Conservation (phyloP, 2,113 vertebrate genomes). For the Tenebrosternarchus preto region DNA sequence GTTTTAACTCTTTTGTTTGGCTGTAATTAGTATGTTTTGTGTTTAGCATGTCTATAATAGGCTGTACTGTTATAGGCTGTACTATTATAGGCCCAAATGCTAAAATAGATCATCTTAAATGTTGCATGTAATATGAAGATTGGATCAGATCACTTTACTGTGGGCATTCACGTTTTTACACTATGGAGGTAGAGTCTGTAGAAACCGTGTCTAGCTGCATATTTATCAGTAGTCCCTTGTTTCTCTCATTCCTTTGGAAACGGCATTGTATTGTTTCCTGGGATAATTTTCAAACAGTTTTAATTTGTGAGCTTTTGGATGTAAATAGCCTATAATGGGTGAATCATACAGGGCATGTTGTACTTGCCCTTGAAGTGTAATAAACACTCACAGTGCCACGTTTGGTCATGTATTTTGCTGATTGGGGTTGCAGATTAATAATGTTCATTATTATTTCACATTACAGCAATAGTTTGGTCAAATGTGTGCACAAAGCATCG, state of each 20-base stretch:
- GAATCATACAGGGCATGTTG: neutral
- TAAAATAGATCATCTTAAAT: neutral
- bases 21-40: neutral
- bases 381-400: neutral
- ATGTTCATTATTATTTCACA: neutral
- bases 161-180: slow-evolving; percentile 16
- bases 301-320: neutral
- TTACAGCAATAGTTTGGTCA: neutral
- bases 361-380: neutral
- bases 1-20: slow-evolving; percentile 1
- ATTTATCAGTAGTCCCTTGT: slow-evolving; percentile 3
- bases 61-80: neutral
- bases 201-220: neutral
- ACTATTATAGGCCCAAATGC: neutral
- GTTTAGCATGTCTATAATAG: neutral
- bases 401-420: neutral
- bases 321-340: slow-evolving; percentile 5
- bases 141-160: slow-evolving; percentile 5
- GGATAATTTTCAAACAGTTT: neutral
- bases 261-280: neutral
- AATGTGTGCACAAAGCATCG: neutral
- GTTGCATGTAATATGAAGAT: slow-evolving; percentile 23
- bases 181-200: slow-evolving; percentile 5
- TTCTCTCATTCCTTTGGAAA: slow-evolving; percentile 15
- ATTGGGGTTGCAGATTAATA: too few relatives aligned